Evolutionary conservation across 2,888 invertebrate species (phyloP).

Genomic region (Seira sanloemensis): DNA sequence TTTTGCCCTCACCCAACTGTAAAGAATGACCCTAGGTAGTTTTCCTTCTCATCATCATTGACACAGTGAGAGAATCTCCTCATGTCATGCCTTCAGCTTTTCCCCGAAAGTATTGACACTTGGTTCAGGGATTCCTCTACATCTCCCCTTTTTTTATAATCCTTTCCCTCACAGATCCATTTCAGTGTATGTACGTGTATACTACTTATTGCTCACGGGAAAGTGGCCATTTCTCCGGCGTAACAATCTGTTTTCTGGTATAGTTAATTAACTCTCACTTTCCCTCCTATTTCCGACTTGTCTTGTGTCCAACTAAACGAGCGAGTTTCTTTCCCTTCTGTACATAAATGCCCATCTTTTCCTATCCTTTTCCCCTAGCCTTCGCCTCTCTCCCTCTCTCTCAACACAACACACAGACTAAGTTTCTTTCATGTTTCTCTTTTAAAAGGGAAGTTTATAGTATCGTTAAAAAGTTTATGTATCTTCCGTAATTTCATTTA

Average conservation of each 20-base stretch:
- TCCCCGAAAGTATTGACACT: neutral
- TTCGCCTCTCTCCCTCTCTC: neutral
- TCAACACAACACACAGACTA: neutral
- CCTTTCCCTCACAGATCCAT: too few species aligned
- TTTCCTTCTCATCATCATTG: slow-evolving; percentile 17
- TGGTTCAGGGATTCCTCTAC: neutral
- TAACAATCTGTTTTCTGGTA: slow-evolving; percentile 48
- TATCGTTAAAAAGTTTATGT: slow-evolving; percentile 17
- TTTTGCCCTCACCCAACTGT: neutral
- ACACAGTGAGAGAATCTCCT: neutral
- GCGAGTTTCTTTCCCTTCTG: neutral
- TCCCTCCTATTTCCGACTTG: slow-evolving; percentile 4
- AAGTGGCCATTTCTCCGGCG: too few species aligned
- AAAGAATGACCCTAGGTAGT: neutral
- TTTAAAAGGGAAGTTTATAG: slow-evolving; percentile 1
- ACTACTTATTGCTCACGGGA: too few species aligned
- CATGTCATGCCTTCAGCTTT: neutral
- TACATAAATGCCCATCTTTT: neutral
- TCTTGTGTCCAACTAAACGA: slow-evolving; percentile 12
- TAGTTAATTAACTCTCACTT: slow-evolving; percentile 58
- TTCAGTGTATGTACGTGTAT: too few species aligned
- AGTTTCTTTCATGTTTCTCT: neutral
- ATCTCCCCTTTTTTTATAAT: too few species aligned
- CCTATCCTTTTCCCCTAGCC: neutral
- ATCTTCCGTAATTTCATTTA: neutral